Conservation (phyloP, 2,888 invertebrate genomes). For the Ischnus inquisitorius region DNA sequence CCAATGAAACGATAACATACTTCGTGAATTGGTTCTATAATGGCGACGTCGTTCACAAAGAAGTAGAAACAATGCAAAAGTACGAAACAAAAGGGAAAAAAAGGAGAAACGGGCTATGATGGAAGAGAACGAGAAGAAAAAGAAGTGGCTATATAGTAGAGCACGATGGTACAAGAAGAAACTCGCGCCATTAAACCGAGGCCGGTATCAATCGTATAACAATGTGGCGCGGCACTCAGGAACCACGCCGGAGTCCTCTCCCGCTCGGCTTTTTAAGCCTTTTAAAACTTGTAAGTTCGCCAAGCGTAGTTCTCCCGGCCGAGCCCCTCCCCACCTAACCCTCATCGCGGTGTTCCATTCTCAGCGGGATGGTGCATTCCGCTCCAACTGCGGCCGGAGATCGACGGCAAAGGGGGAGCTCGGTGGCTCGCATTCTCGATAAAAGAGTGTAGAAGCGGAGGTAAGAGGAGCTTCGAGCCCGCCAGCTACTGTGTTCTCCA, state of each 20-base stretch:
- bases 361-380: conserved; percentile 28
- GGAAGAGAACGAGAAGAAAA: conserved; percentile 29
- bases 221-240: conserved; percentile 63
- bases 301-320: conserved; percentile 17
- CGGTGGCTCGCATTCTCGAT: conserved; percentile 39
- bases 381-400: conserved; percentile 30
- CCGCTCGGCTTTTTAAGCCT: conserved; percentile 66
- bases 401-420: conserved; percentile 22
- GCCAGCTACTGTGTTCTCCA: conserved; percentile 5
- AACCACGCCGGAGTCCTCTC: conserved; percentile 16
- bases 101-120: not conserved
- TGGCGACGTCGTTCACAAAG: not conserved
- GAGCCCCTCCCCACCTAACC: conserved; percentile 1
- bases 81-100: not conserved
- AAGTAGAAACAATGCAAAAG: not conserved
- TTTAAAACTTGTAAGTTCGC: conserved; percentile 67
- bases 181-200: conserved; percentile 66
- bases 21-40: conserved; percentile 2
- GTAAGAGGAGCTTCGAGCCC: conserved; percentile 22
- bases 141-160: not conserved
- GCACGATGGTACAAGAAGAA: conserved; percentile 45
- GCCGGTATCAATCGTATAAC: conserved; percentile 68
- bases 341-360: conserved; percentile 48
- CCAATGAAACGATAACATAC: not conserved
- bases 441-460: conserved; percentile 22